These are phyloP conservation scores for Tragelaphus buxtoni DNA, from an alignment of 2,113 vertebrate genomes.

Conservation along the genomic window DNA sequence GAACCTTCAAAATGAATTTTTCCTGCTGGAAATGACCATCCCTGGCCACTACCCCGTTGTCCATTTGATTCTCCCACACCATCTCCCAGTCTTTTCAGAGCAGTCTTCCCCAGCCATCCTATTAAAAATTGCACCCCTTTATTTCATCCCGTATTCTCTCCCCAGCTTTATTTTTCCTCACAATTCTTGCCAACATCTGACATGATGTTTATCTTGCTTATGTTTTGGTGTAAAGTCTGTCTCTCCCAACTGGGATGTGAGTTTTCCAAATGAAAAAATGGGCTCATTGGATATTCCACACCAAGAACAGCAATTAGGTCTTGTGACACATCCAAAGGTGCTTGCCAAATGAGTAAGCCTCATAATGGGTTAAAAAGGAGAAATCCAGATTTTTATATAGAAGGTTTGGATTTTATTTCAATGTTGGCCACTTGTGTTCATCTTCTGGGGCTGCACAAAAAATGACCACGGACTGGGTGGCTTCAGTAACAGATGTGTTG, in stretches of 20 bases:
- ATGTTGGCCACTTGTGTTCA: background rate
- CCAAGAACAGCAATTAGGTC: too few species aligned
- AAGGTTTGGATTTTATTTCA: background rate
- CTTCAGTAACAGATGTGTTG: too few species aligned
- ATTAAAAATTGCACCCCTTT: background rate
- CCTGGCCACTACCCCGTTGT: background rate
- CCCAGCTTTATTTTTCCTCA: background rate
- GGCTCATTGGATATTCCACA: background rate
- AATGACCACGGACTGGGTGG: accelerated
- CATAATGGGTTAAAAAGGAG: background rate
- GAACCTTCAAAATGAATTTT: too few species aligned
- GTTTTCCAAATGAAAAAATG: background rate
- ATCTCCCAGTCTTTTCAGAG: background rate
- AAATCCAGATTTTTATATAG: background rate
- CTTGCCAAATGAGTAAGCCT: background rate
- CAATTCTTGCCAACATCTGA: background rate
- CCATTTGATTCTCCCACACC: background rate
- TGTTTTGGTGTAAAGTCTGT: background rate
- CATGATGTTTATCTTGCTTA: background rate
- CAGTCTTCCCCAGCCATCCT: background rate
- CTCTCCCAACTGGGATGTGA: too few species aligned
- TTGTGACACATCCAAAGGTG: accelerated
- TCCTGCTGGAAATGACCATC: background rate
- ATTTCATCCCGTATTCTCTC: background rate
- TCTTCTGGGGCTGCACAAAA: background rate